Evolutionary conservation across 2,888 invertebrate genomes (phyloP), one percentile per base, ranked within the genome.

Genomic region (Rhogogaster chlorosoma): DNA sequence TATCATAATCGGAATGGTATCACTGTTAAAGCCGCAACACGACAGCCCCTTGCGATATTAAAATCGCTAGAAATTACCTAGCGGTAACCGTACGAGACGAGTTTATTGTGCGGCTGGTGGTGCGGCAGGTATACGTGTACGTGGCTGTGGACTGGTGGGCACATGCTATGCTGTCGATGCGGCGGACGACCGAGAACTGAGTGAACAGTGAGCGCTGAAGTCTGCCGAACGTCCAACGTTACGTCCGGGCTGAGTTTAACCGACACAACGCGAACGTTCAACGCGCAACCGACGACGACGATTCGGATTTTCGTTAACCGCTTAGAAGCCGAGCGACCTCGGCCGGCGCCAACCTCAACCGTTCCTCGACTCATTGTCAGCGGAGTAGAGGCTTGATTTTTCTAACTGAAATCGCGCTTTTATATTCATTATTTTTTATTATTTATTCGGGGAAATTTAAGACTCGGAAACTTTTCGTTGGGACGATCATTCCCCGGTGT

Each of bases 21-120:
- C 83, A 45, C 71, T 38, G 36, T 36, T 42, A 67, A 3, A 70
- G 0, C 70, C 53, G 32, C 84, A 42, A 29, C 75, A 64, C 84
- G 26, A 26, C 64, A 61, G n/a, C 80, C 22, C 12, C 2, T 15
- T 67, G 67, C 32, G 32, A 32, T 29, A 4, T 32, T 29, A 57
- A 75, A 38, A 38, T 80, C 9, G 42, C 22, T 64, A 15, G 64
- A 80, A 61, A 22, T 71, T 67, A 83, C 87, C 90, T 93, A 93
- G 90, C 93, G 92, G 89, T 93, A 92, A 88, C 92, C 93, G 91
- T 92, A 91, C 70, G 91, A 91, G 86, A 91, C 91, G 87, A 92
- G 90, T 89, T 91, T 91, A 89, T 91, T 90, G 86, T 90, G 90
- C 85, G 91, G 90, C 88, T 92, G 91, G 85, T 90, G 91, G 86